phyloP scores from a whole-genome alignment of 2,888 invertebrate species.

The Drosophila antonietae region DNA sequence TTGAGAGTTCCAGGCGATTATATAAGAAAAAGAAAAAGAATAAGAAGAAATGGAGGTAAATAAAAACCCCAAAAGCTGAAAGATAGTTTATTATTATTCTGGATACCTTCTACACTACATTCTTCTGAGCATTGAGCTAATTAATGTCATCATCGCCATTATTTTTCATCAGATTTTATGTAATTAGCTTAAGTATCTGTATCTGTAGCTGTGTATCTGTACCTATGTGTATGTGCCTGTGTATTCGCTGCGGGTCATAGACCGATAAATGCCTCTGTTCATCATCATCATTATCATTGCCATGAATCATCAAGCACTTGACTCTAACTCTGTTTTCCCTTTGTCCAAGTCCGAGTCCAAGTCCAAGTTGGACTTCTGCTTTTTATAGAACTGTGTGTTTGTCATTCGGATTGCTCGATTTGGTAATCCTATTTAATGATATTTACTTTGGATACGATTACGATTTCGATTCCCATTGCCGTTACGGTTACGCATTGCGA shows the following conservation, averaged over 20 bases:
- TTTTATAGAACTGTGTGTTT: constrained; percentile 54
- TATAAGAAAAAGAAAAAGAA: constrained; percentile 13
- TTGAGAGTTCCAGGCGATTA: constrained; percentile 31
- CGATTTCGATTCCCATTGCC: constrained; percentile 51
- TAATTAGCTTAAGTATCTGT: constrained; percentile 62
- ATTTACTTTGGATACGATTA: constrained; percentile 67
- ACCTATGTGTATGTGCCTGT: constrained; percentile 2
- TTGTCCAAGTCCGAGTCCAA: constrained; percentile 23
- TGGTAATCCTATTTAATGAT: constrained; percentile 77
- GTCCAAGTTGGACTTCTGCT: constrained; percentile 16
- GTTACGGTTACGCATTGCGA: constrained; percentile 64
- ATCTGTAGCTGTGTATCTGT: constrained; percentile 1
- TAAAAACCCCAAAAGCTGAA: constrained; percentile 9
- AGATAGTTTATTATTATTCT: constrained; percentile 28
- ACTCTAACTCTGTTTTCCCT: constrained; percentile 4
- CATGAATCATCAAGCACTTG: constrained; percentile 44
- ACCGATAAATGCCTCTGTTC: constrained; percentile 74
- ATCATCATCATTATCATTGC: constrained; percentile 62
- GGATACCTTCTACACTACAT: constrained; percentile 7
- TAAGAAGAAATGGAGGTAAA: constrained; percentile 1
- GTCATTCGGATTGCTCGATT: constrained; percentile 59
- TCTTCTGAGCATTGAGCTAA: constrained; percentile 56
- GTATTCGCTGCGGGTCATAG: constrained; percentile 55
- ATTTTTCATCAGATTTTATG: constrained; percentile 56
- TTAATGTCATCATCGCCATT: constrained; percentile 71